Evolutionary conservation across 2,888 invertebrate genomes (phyloP).

Genomic region (Metalampra italica): DNA sequence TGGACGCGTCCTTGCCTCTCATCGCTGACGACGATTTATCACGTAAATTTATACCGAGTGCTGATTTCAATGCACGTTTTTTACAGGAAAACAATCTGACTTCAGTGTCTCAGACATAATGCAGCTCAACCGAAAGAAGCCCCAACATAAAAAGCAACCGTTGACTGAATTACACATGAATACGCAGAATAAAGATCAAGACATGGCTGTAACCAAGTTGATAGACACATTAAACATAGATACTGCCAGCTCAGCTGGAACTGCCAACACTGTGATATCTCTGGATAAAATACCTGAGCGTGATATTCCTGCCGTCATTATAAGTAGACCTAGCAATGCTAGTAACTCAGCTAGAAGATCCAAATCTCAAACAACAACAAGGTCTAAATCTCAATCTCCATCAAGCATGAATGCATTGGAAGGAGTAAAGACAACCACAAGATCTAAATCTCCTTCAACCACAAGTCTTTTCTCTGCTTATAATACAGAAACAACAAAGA

Average conservation of each 20-base stretch:
- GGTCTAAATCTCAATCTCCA: too few species aligned
- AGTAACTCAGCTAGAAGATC: too few species aligned
- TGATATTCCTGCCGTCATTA: conserved; percentile 36
- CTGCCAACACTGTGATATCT: conserved; percentile 52
- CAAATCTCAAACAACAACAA: too few species aligned
- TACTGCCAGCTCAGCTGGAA: conserved; percentile 49
- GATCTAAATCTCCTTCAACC: conserved; percentile 57
- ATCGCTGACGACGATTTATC: too few species aligned
- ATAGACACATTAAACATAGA: conserved; percentile 48
- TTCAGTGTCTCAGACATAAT: conserved; percentile 58
- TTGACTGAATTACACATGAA: conserved; percentile 52
- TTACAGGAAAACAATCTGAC: conserved; percentile 59
- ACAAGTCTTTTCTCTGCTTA: conserved; percentile 18
- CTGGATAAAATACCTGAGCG: conserved; percentile 21
- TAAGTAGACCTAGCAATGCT: conserved; percentile 27
- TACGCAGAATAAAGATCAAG: conserved; percentile 32
- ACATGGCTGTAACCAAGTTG: conserved; percentile 38
- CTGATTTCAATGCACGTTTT: not conserved
- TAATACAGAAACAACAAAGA: too few species aligned
- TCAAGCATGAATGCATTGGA: not conserved
- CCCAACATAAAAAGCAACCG: conserved; percentile 43
- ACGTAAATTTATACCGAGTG: too few species aligned
- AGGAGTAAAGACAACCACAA: conserved; percentile 26
- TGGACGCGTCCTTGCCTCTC: too few species aligned
- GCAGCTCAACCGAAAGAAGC: conserved; percentile 41